Base-by-base conservation (phyloP, 2,888 invertebrate genomes). In the Drosophila paramelanica region DNA sequence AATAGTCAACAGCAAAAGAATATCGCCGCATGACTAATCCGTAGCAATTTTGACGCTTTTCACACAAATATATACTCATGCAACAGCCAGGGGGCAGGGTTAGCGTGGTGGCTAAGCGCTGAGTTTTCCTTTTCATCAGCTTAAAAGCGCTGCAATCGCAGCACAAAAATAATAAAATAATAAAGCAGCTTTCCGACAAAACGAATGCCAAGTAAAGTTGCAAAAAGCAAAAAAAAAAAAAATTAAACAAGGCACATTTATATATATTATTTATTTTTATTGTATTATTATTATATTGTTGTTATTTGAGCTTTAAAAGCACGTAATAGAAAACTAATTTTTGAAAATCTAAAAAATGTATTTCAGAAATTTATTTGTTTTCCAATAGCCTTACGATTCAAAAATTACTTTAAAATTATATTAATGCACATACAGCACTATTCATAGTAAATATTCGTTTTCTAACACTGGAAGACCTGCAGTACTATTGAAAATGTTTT, bases 51-150 rank as follows among this genome's bases (percentile, higher is more conserved):
- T 79, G 67, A 73, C 69, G 71, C 81, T 73, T 79, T 70, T 77
- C 60, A 60, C 64, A 73, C 56, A 56, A 61, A 71, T 59, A 43
- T 31, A 31, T 8, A 23, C 23, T 23, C 4, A 8, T 31, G 31
- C 31, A 10, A 31, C 31, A 8, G 10, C 10, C 31, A 31, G 3
- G 10, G 31, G 31, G 31, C 31, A 36, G 20, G 53, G 17, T 31
- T 56, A 67, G 42, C 43, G 65, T 77, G 61, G 42, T 53, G 53
- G 69, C 60, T 78, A 66, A 62, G 69, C 73, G 70, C 71, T 58
- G 73, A 70, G 66, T 73, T 79, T 81, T 67, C 71, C 77, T 68
- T 77, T 89, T 77, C 81, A 89, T 81, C 85, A 88, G 81, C 76
- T 77, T 75, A 85, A 84, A 76, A 76, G 75, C 81, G 59, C 43